Conservation (phyloP, 1,140 invertebrate genomes). For the Pachyrhynchus sulphureomaculatus region DNA sequence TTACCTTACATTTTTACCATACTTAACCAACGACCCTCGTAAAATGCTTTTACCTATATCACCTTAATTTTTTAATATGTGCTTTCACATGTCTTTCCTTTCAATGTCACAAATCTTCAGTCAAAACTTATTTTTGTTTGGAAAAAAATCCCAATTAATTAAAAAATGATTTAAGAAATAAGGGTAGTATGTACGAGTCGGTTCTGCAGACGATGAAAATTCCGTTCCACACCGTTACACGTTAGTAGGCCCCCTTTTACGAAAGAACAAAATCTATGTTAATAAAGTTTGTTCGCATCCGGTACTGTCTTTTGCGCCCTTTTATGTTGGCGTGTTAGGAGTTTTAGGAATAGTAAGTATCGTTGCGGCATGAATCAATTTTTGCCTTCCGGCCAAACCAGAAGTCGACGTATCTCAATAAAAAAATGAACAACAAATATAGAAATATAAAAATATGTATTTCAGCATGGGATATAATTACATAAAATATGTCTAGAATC, state of each 20-base stretch:
- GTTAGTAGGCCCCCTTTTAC: slow-evolving; percentile 35
- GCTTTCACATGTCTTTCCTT: too few relatives aligned
- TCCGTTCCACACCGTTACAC: slow-evolving; percentile 40
- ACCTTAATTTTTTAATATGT: too few relatives aligned
- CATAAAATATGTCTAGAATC: too few relatives aligned
- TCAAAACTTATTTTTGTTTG: too few relatives aligned
- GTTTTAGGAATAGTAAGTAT: slow-evolving; percentile 41
- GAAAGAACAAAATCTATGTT: slow-evolving; percentile 33
- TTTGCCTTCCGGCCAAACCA: neutral
- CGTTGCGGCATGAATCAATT: neutral
- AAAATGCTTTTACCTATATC: too few relatives aligned
- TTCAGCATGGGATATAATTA: too few relatives aligned
- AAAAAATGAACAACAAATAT: neutral
- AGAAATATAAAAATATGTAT: too few relatives aligned
- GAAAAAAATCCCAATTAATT: too few relatives aligned
- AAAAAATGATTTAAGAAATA: neutral
- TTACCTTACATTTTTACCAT: too few relatives aligned
- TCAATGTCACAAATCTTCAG: too few relatives aligned
- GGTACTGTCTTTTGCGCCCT: slow-evolving; percentile 29
- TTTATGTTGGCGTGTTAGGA: slow-evolving; percentile 39
- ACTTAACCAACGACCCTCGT: too few relatives aligned
- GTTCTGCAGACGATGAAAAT: slow-evolving; percentile 36
- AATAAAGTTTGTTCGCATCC: slow-evolving; percentile 37
- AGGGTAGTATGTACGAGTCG: neutral
- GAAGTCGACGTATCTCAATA: neutral